Evolutionary conservation across 2,797 vertebrate genomes (phyloP).

Genomic region (Scarus forsteni): DNA sequence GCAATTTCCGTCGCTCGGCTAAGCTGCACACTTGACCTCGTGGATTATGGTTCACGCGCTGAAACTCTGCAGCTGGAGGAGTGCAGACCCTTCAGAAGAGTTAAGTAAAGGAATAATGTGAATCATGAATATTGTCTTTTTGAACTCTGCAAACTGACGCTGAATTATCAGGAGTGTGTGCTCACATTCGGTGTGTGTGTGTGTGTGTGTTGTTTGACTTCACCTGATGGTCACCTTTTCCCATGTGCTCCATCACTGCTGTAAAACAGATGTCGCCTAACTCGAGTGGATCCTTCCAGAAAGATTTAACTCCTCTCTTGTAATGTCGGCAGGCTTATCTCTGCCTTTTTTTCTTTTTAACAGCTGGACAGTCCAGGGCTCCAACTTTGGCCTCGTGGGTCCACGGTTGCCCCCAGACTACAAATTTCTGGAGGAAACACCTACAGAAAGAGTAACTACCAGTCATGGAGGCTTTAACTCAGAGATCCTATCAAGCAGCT

Average conservation of each 20-base stretch:
- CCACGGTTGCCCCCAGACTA: not conserved
- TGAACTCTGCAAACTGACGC: slow-evolving; percentile 8
- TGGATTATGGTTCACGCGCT: slow-evolving; percentile 23
- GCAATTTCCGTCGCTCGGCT: slow-evolving; percentile 29
- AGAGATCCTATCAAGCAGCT: slow-evolving; percentile 5
- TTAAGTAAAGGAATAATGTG: not conserved
- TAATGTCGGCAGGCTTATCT: slow-evolving; percentile 1
- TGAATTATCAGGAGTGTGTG: not conserved
- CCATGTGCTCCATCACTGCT: not conserved
- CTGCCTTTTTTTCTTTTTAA: not conserved
- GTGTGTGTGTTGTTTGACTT: not conserved
- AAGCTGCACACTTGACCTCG: slow-evolving; percentile 38
- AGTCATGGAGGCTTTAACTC: not conserved
- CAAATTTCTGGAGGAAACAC: not conserved
- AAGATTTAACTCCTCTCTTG: not conserved
- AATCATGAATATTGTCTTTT: slow-evolving; percentile 9
- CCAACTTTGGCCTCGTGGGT: not conserved
- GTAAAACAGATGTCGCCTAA: not conserved
- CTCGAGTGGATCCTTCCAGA: not conserved
- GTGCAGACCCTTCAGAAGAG: not conserved
- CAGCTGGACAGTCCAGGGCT: not conserved
- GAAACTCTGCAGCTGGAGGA: slow-evolving; percentile 8
- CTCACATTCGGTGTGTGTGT: not conserved
- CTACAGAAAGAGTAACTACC: slow-evolving; percentile 3
- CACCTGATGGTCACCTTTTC: not conserved